Evolutionary conservation across 2,797 vertebrate species (phyloP), one percentile per base, ranked within the genome.

Genomic region (Acrossocheilus wenchowensis): DNA sequence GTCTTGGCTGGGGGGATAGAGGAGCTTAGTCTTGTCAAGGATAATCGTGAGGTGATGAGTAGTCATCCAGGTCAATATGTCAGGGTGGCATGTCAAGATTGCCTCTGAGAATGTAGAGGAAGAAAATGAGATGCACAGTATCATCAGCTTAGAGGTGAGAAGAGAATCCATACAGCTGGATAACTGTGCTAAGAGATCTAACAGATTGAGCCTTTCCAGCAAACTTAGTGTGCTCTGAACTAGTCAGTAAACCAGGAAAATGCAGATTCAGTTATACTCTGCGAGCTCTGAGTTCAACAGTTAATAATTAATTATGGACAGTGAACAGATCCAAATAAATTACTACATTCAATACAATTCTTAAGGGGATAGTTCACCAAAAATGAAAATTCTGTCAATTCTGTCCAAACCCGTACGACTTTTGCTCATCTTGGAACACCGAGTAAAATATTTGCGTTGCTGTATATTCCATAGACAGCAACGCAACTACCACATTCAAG

Each of bases 31-130:
- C 74, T 71, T 79, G 75, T 79, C 84, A 72, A 85, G 84, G 84
- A 80, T 80, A 80, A 85, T 72, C 52, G 52, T 54, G 52, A 62
- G 84, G 52, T 85, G 84, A 69, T 80, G 84, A 85, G 84, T 72
- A n/a, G 77, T 48, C 66, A n/a, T 80, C 77, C 36, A 80, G 66
- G 77, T 85, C 84, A 72, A 80, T 72, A 72, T 85, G 66, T 80
- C 84, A 72, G n/a, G 77, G 57, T 36, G 50, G 36, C 77, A 72
- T 30, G 48, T 52, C 36, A 48, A 41, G 64, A 45, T 41, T 0
- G 7, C n/a, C 73, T 30, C 52, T 23, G 48, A 79, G 62, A 85
- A 57, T 52, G 69, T 43, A 74, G 78, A 72, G 23, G 54, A 60
- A 74, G 57, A 54, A 81, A 81, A 81, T 62, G 41, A 71, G 26